Evolutionary conservation across 2,888 invertebrate genomes (phyloP).

Genomic region (Oscheius onirici): DNA sequence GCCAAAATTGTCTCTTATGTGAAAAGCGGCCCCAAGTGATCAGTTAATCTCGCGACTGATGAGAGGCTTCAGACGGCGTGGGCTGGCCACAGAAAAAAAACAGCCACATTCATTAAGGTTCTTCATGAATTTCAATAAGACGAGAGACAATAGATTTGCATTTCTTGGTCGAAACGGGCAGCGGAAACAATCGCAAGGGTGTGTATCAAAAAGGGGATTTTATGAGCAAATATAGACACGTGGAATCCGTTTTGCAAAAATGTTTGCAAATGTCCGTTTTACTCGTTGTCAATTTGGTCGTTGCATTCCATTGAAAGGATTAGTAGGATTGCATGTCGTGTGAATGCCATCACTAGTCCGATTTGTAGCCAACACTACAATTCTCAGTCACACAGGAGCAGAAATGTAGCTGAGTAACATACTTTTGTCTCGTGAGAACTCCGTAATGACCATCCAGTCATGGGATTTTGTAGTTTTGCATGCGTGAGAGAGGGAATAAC

Average conservation of each 20-base stretch:
- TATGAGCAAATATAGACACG: neutral
- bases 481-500: neutral
- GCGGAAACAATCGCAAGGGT: neutral
- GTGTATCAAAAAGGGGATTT: neutral
- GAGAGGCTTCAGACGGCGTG: no score
- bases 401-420: neutral
- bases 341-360: slow-evolving; percentile 2
- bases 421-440: no score
- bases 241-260: neutral
- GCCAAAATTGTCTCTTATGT: slow-evolving; percentile 3
- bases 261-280: neutral
- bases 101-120: neutral
- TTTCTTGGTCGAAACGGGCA: neutral
- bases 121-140: neutral
- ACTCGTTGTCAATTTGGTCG: neutral
- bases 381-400: neutral
- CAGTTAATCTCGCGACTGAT: no score
- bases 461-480: neutral
- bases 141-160: neutral
- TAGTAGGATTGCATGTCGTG: slow-evolving; percentile 14
- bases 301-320: slow-evolving; percentile 6
- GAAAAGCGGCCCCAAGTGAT: neutral
- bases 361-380: neutral
- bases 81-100: neutral
- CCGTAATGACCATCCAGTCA: no score